Evolutionary conservation across 23 tunicate species (phyloP).

Genomic region (Ascidia mentula): DNA sequence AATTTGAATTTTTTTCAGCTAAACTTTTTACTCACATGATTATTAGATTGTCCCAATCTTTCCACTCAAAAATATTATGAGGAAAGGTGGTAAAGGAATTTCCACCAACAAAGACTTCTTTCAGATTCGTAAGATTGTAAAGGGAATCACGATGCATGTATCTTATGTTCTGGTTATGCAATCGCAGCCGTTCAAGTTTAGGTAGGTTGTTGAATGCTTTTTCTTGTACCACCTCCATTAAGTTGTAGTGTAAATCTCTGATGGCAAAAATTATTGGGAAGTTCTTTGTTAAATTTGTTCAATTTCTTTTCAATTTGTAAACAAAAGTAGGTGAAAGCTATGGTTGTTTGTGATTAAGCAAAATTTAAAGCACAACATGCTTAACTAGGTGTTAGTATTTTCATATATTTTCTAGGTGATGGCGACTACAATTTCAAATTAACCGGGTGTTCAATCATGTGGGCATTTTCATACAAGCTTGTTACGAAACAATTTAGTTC

Average conservation of each 20-base stretch:
- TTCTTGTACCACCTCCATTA: slow-evolving; percentile 9
- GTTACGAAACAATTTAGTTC: too few species aligned
- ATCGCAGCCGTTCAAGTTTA: background rate
- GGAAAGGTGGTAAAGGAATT: slow-evolving; percentile 23
- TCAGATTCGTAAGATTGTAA: background rate
- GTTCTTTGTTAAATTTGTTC: too few species aligned
- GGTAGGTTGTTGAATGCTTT: slow-evolving; percentile 1
- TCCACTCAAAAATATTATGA: slow-evolving; percentile 26
- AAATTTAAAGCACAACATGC: too few species aligned
- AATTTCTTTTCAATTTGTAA: too few species aligned
- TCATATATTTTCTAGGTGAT: too few species aligned
- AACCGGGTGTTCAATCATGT: too few species aligned
- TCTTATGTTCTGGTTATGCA: slow-evolving; percentile 24
- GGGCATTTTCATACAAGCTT: too few species aligned
- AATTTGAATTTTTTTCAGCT: too few species aligned
- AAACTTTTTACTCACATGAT: slow-evolving; percentile 33
- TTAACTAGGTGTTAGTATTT: too few species aligned
- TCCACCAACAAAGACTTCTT: slow-evolving; percentile 14
- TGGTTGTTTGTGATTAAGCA: too few species aligned
- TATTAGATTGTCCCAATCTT: slow-evolving; percentile 2
- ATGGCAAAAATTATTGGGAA: background rate
- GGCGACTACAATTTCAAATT: too few species aligned
- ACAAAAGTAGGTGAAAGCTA: too few species aligned
- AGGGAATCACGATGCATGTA: slow-evolving; percentile 12
- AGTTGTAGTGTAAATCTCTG: slow-evolving; percentile 33